Percentiles rank a stretch among this genome's conserved stretches.
These are phyloP conservation scores for Phenacoccus solenopsis DNA, from an alignment of 1,140 invertebrate genomes.

Conservation along the genomic window DNA sequence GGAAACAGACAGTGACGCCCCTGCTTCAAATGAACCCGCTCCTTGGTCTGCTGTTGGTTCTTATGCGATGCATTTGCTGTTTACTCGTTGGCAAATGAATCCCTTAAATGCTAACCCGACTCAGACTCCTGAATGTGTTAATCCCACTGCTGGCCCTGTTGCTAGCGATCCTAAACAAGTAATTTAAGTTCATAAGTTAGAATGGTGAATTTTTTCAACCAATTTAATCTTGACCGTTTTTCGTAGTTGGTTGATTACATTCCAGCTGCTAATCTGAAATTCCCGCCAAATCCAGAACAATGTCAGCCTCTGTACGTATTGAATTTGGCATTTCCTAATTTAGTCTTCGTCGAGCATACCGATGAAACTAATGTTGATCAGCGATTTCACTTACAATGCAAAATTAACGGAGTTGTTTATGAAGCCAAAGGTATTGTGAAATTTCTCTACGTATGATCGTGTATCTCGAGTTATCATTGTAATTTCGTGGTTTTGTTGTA, in stretches of 20 bases:
- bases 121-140: background rate
- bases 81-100: background rate
- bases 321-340: background rate
- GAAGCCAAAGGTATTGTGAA: background rate
- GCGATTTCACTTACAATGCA: background rate
- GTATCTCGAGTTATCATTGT: background rate
- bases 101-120: background rate
- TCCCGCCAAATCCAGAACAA: background rate
- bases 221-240: background rate
- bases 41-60: slow-evolving; percentile 7
- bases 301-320: slow-evolving; percentile 2
- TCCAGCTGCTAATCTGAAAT: background rate
- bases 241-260: background rate
- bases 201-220: background rate
- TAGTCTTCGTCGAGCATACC: background rate
- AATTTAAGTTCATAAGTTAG: background rate
- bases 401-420: slow-evolving; percentile 4
- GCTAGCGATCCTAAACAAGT: background rate
- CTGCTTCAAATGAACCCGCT: background rate
- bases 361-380: background rate
- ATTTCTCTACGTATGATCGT: background rate
- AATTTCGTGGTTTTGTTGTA: background rate
- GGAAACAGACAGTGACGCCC: background rate
- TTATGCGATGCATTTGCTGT: slow-evolving; percentile 5
- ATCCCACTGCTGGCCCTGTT: background rate